A percentile compares a stretch with the other conserved stretches of the same genome.
These are phyloP conservation scores for Procavia capensis DNA, from an alignment of 2,113 vertebrate genomes.

Conservation along the genomic window DNA sequence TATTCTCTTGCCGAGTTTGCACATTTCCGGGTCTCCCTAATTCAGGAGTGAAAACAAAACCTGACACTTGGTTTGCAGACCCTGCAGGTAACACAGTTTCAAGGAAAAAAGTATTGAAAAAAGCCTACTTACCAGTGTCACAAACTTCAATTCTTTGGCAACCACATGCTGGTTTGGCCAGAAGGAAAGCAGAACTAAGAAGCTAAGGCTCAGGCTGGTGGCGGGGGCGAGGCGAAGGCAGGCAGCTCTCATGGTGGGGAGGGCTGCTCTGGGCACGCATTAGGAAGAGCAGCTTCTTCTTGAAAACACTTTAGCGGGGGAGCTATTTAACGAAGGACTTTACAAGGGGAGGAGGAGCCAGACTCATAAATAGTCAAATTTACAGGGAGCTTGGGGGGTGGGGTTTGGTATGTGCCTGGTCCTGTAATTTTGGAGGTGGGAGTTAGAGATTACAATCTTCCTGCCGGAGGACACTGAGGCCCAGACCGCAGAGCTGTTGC, in stretches of 20 bases:
- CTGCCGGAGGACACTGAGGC: not conserved
- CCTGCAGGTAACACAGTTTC: not conserved
- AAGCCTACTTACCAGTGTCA: conserved; percentile 82
- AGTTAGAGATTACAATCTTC: not conserved
- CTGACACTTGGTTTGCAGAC: not conserved
- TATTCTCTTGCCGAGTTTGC: conserved; percentile 13
- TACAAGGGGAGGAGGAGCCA: conserved; percentile 65
- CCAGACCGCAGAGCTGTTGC: not conserved
- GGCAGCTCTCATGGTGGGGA: not conserved
- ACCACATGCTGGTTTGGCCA: conserved; percentile 48
- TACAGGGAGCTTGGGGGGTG: conserved; percentile 60
- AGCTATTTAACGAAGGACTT: conserved; percentile 68
- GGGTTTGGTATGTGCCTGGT: not conserved
- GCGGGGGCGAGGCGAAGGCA: accelerated
- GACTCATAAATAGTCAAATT: not conserved
- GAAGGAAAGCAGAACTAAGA: conserved; percentile 77
- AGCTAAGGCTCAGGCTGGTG: not conserved
- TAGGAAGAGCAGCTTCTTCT: not conserved
- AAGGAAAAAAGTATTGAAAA: not conserved
- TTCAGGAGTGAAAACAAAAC: not conserved
- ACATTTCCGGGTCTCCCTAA: not conserved
- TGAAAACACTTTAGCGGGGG: not conserved
- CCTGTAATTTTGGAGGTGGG: not conserved
- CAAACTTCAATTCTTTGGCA: conserved; percentile 86
- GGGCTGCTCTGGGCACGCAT: not conserved